A percentile compares a stretch with the other conserved stretches of the same genome.
Conservation (phyloP, 2,888 invertebrate species). For the Chymomyza amoena region DNA sequence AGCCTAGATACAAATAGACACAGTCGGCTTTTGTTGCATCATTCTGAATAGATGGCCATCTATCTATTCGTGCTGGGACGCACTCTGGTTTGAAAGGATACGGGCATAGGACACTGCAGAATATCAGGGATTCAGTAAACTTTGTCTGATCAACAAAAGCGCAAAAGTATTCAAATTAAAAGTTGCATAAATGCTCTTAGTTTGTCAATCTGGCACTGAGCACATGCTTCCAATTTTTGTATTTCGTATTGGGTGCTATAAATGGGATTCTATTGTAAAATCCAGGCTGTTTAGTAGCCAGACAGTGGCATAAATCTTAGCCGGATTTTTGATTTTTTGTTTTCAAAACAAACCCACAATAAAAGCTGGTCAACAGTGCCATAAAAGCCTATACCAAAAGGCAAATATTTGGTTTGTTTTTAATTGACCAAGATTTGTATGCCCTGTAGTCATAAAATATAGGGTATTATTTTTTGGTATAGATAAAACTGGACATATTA, state of each 20-base stretch:
- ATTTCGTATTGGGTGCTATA: slow-evolving; percentile 14
- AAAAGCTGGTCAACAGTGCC: slow-evolving; percentile 34
- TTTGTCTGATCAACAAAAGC: slow-evolving; percentile 23
- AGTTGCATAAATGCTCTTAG: slow-evolving; percentile 17
- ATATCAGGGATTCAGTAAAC: slow-evolving; percentile 23
- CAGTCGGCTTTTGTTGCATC: not conserved
- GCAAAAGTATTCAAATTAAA: not conserved
- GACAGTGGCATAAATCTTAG: slow-evolving; percentile 41
- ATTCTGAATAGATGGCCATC: not conserved
- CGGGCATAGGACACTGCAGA: slow-evolving; percentile 27
- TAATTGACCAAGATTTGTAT: not conserved
- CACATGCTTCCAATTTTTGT: not conserved
- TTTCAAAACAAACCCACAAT: slow-evolving; percentile 15
- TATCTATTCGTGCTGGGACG: not conserved
- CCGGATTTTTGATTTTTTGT: slow-evolving; percentile 15
- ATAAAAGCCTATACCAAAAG: slow-evolving; percentile 18
- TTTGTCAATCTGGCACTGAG: not conserved
- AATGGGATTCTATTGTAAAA: slow-evolving; percentile 9
- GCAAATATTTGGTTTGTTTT: slow-evolving; percentile 20
- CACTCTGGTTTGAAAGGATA: not conserved
- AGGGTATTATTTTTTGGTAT: too few relatives aligned
- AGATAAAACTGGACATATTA: too few relatives aligned
- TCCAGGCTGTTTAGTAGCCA: slow-evolving; percentile 4
- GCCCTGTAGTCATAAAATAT: not conserved
- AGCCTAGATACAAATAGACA: slow-evolving; percentile 17